These are phyloP conservation scores for Lysiphlebus fabarum DNA, from an alignment of 1,140 invertebrate species.

Conservation along the genomic window DNA sequence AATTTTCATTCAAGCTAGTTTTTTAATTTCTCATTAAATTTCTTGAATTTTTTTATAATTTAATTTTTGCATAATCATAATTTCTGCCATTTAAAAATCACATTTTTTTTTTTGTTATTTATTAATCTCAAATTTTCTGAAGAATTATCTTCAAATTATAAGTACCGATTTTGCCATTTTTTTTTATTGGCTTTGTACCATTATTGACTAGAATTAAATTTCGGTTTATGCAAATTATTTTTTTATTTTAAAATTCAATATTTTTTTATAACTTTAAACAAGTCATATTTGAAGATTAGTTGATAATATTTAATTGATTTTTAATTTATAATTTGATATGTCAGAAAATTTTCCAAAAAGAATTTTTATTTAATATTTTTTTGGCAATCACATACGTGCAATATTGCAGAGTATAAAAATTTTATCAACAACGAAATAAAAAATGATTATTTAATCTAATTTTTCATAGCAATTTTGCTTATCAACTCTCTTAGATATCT, in stretches of 20 bases:
- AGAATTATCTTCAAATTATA: constrained; percentile 36
- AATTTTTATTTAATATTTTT: constrained; percentile 55
- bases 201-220: constrained; percentile 57
- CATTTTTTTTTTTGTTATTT: constrained; percentile 22
- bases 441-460: constrained; percentile 45
- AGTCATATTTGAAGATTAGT: background rate
- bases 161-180: constrained; percentile 48
- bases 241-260: constrained; percentile 7
- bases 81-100: background rate
- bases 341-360: constrained; percentile 56
- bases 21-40: too few species aligned
- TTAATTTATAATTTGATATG: constrained; percentile 36
- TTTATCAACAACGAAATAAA: constrained; percentile 41
- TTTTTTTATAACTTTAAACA: constrained; percentile 15
- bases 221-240: constrained; percentile 34
- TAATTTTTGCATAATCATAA: background rate
- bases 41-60: constrained; percentile 14
- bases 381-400: constrained; percentile 43
- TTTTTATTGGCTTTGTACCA: constrained; percentile 47
- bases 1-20: too few species aligned
- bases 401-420: constrained; percentile 15
- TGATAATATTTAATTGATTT: constrained; percentile 34
- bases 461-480: too few species aligned
- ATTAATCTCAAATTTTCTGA: constrained; percentile 14
- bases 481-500: too few species aligned